Evolutionary conservation across 2,113 vertebrate genomes (phyloP).

Genomic region (Athene cunicularia): DNA sequence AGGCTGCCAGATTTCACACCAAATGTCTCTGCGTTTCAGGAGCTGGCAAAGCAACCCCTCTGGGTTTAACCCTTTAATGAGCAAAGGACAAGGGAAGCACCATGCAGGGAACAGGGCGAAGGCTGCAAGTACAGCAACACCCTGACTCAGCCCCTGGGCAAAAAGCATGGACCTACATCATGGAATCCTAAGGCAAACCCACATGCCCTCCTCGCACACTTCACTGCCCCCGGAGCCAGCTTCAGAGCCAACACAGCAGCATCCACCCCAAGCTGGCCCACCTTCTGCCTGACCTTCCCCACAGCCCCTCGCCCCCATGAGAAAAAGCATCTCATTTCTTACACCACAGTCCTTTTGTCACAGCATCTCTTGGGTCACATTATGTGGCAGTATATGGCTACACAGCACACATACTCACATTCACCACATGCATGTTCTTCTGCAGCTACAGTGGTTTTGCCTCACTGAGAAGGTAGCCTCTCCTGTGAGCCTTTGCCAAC

Average conservation of each 20-base stretch:
- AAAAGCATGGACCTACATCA: background rate
- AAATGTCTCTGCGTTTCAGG: background rate
- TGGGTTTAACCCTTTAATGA: background rate
- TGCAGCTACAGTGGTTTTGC: background rate
- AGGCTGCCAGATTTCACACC: background rate
- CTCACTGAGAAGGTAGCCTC: background rate
- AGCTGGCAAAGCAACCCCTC: background rate
- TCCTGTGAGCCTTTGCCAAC: background rate
- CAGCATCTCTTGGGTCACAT: background rate
- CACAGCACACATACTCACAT: background rate
- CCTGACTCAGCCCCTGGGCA: background rate
- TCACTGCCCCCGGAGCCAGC: background rate
- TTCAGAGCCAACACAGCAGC: background rate
- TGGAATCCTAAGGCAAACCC: background rate
- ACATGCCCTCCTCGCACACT: rapidly evolving
- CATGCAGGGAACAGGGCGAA: rapidly evolving
- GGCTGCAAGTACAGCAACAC: background rate
- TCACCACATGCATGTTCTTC: rapidly evolving
- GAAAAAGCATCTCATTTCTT: background rate
- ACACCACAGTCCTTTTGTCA: background rate
- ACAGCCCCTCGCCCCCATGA: background rate
- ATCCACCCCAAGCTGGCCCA: background rate
- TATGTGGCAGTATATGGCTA: rapidly evolving
- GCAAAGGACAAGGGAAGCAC: background rate
- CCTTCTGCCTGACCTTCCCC: background rate